Base-by-base conservation (phyloP, 2,888 invertebrate genomes). In the Hyles lineata region DNA sequence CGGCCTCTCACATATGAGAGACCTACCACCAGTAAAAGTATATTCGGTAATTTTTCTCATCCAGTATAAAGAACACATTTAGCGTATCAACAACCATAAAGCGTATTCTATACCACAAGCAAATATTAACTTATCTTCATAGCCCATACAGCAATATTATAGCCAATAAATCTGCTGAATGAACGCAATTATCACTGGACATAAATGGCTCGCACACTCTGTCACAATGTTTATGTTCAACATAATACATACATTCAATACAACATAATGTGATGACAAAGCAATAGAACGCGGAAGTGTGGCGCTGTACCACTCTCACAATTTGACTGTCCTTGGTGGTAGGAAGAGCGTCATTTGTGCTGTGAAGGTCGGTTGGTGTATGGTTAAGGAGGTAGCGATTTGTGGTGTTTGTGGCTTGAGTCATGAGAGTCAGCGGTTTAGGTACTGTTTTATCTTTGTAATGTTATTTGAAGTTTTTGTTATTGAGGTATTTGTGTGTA, bases 241-340 rank as follows among this genome's bases (percentile, higher is more conserved):
- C 43, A 43, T n/a, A n/a, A n/a, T n/a, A n/a, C n/a, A n/a, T n/a
- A n/a, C n/a, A n/a, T 55, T n/a, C 15, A 43, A 11, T 15, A 43
- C 15, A 43, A 11, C 43, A 43, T 43, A 43, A 43, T 55, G 55
- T 55, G 55, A 55, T 55, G 55, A 55, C 55, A 55, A 55, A 55
- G 55, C 55, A n/a, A 55, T 19, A 59, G 25, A 23, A 72, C 61
- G 58, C 74, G 74, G 76, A 77, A 77, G 67, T 71, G 73, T 55
- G 63, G 74, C 59, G 70, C 29, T n/a, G 25, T 21, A 21, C 62
- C 61, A 73, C 73, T 71, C 69, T 67, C 71, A 71, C 80, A 80
- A 86, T 85, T 85, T 78, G 79, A 74, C 21, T 77, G 90, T 89
- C 90, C 90, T 90, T 90, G 84, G 78, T 21, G 8, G 73, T 76